Evolutionary conservation across 1,140 invertebrate species (phyloP), one percentile per base, ranked within the genome.

Genomic region (Diabrotica virgifera): DNA sequence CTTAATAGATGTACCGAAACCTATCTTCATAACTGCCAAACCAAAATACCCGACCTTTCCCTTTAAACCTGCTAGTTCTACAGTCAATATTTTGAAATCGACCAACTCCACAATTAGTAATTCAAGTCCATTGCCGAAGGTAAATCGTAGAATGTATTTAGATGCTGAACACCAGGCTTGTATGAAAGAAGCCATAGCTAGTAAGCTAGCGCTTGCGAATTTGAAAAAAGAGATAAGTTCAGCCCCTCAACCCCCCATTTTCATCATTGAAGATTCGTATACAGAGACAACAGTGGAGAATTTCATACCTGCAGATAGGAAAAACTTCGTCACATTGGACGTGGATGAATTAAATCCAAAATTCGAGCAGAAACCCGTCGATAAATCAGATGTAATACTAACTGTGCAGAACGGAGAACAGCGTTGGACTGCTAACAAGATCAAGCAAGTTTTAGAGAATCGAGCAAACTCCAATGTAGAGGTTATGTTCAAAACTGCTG

Each of bases 221-320:
- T 63, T 77, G 38, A 72, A 74, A 53, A 75, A 75, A 69, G 74
- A 73, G 62, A 73, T 77, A 40, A 71, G 71, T 5, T 67, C 60
- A 10, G 67, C 74, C 12, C 64, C 73, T 1, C 74, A 75, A 63
- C 63, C 67, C 37, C 74, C 66, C 63, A 72, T 64, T 40, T 77
- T 75, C 61, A 70, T 74, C 8, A 75, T 77, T 13, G 76, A 77
- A 62, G 76, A 77, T 24, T 70, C 69, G 9, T 73, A 67, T 58
- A 73, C 74, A 12, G 74, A 77, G 72, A 74, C 76, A 0, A 77
- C 76, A 6, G 73, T 77, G 1, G 74, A 76, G 63, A 77, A 76
- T 66, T 77, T 77, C 51, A 76, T 77, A 10, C 73, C 76, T 7
- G 13, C 59, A 5, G 71, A 74, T 13, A 56, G 68, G n/a, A 14